Percentiles rank a stretch among this genome's conserved stretches.
Evolutionary conservation across 2,888 invertebrate species (phyloP).

Genomic region (Pheosia tremula): DNA sequence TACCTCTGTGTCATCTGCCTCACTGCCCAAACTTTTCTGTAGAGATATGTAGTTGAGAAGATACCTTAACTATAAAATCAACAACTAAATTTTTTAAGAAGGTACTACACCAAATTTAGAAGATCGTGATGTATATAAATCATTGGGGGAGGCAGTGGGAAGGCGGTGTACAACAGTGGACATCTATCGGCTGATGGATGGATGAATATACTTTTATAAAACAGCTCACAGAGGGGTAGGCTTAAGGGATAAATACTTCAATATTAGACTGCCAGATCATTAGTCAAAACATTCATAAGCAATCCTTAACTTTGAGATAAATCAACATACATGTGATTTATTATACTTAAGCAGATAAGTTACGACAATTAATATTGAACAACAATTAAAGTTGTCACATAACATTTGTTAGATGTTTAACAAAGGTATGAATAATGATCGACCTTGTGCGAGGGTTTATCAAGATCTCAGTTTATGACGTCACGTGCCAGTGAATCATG

Average conservation of each 20-base stretch:
- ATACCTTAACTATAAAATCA: no score
- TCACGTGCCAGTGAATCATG: constrained; percentile 45
- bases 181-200: no score
- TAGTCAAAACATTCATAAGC: not conserved
- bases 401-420: constrained; percentile 42
- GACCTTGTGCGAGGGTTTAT: constrained; percentile 42
- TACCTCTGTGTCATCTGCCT: no score
- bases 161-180: no score
- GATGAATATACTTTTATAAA: no score
- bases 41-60: no score
- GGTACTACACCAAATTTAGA: no score
- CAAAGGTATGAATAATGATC: constrained; percentile 53
- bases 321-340: constrained; percentile 1
- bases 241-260: not conserved
- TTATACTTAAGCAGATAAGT: constrained; percentile 38
- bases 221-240: no score
- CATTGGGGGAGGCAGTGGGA: no score
- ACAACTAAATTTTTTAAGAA: no score
- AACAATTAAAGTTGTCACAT: constrained; percentile 58
- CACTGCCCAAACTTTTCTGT: no score
- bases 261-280: not conserved
- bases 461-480: constrained; percentile 46
- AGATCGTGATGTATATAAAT: no score
- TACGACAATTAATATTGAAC: constrained; percentile 53
- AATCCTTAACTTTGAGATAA: not conserved